Base-by-base conservation (phyloP, 1,140 invertebrate species). In the Zaprionus ghesquierei region DNA sequence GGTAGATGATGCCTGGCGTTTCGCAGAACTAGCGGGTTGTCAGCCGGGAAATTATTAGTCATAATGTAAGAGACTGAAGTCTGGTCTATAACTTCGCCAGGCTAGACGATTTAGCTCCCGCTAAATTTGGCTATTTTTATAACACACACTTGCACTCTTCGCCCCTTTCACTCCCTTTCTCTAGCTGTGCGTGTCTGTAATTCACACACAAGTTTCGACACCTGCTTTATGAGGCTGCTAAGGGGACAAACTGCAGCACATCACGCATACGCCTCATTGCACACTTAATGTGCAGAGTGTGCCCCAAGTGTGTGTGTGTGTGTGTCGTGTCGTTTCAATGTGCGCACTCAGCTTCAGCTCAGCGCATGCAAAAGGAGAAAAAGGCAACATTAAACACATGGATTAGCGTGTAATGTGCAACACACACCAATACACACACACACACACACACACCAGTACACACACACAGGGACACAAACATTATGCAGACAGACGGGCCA, bases 391-490 rank as follows among this genome's bases (percentile, higher is more conserved):
- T 73, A 79, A 86, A 78, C 78, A 79, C 70, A 81, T 87, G 82
- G 84, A 87, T 87, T 87, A 79, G 82, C 69, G 71, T 81, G 70
- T 85, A 85, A 80, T 80, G 63, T 80, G 68, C 76, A 75, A 84
- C 69, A 77, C 49, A 70, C 46, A 75, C 51, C 54, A 18, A 46
- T 12, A 69, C 51, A 65, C 27, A 31, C 35, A 61, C 15, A 54
- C 38, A 53, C 6, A 54, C 41, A 60, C 27, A 61, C 44, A 60
- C 60, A 62, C 58, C 64, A 61, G 62, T 22, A 73, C 27, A 50
- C 65, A 66, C 56, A 61, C 33, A 70, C 58, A 49, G 63, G 64
- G 56, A 74, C 77, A 70, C 60, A 55, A 53, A 50, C 50, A 64
- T 41, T 31, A 46, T 51, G 64, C 55, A 69, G 79, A 79, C 76